Percentiles rank a stretch among this genome's conserved stretches.
Conservation (phyloP, 2,888 invertebrate genomes). For the Apeira syringaria region DNA sequence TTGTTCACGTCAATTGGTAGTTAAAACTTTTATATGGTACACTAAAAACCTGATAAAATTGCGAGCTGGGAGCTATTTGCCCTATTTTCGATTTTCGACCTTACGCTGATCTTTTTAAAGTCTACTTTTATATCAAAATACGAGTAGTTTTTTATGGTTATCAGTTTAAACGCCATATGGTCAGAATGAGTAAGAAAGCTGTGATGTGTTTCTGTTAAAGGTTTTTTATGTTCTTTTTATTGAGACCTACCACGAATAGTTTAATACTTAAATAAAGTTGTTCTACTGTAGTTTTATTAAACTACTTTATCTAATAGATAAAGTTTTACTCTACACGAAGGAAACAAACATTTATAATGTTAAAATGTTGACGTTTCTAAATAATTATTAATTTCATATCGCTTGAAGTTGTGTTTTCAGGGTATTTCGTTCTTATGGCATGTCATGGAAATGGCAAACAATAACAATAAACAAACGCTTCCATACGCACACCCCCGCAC, state of each 20-base stretch:
- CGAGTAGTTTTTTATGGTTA: conserved; percentile 5
- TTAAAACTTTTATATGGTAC: conserved; percentile 4
- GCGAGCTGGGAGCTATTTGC: conserved; percentile 1
- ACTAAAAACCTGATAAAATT: conserved; percentile 13
- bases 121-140: not conserved
- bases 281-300: too few relatives aligned
- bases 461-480: too few relatives aligned
- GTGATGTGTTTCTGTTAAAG: conserved; percentile 15
- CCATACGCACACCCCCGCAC: too few relatives aligned
- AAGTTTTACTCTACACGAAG: too few relatives aligned
- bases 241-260: conserved; percentile 10
- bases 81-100: conserved; percentile 1
- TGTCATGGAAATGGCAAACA: too few relatives aligned
- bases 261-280: not conserved
- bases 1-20: conserved; percentile 1
- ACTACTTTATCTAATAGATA: too few relatives aligned
- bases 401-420: too few relatives aligned
- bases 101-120: not conserved
- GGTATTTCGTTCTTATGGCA: too few relatives aligned
- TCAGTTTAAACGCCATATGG: conserved; percentile 18
- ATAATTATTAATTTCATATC: too few relatives aligned
- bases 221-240: conserved; percentile 11
- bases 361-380: too few relatives aligned
- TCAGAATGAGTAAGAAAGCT: conserved; percentile 9
- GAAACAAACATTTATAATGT: too few relatives aligned